Base-by-base conservation (phyloP, 92 coral and sea anemone genomes). In the Paragorgia papillata region DNA sequence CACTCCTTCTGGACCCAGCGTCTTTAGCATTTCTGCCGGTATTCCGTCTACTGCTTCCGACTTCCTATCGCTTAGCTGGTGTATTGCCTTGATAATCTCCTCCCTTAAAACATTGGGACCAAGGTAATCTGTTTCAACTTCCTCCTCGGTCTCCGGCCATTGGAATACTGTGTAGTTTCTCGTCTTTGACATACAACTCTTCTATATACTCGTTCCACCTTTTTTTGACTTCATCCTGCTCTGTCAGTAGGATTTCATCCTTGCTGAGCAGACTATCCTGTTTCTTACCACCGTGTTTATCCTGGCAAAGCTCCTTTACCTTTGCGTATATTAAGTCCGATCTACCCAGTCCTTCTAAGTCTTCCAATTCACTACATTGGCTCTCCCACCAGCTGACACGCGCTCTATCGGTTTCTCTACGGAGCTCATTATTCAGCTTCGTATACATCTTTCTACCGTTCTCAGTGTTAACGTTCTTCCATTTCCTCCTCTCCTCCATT, bases 41-140 rank as follows among this genome's bases (percentile, higher is more conserved):
- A 78, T 78, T 78, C 76, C 76, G 35, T 79, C 83, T 46, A 34
- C 37, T 64, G 78, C 83, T 66, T 79, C 77, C 57, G 77, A 79
- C 46, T 63, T 78, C 17, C 75, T 60, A 51, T 78, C 64, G 18
- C 73, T 22, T 44, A 78, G 34, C 62, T 76, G 43, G 43, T 37
- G 43, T 37, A 37, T 68, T 28, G 63, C 83, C 32, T 54, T 49
- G 19, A 62, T 49, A n/a, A 46, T 62, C 33, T 62, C 63, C 75
- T 76, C 60, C 49, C 25, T 53, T 40, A 73, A 12, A 28, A 59
- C 20, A 25, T 59, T 43, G n/a, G 68, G 53, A 12, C 79, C 67
- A 44, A 53, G 56, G 14, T 29, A 8, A 26, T 76, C 75, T 30
- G 4, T 37, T 4, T 10, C 7, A 25, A 20, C 75, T 32, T 61